Base-by-base conservation (phyloP, 37 sponge, comb jelly and placozoan species). In the Chondrosia reniformis region DNA sequence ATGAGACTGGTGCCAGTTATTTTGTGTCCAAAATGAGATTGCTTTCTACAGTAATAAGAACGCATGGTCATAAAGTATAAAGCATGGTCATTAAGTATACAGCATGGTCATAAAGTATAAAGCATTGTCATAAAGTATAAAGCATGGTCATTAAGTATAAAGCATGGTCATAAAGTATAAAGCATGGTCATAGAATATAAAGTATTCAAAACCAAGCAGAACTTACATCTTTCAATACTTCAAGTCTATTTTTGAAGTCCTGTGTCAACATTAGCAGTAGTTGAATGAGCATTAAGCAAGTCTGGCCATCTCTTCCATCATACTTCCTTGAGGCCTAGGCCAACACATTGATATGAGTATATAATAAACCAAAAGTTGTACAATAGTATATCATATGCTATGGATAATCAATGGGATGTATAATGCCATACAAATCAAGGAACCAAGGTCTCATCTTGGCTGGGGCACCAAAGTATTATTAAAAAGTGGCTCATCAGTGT, bases 161-260 rank as follows among this genome's bases (percentile, higher is more conserved):
- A 19, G 17, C 54, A 12, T 49, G 17, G 54, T 49, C n/a, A 69
- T 21, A 39, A 44, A 69, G 34, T 34, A 3, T 9, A n/a, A 5
- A 36, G 3, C 34, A 32, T 19, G 38, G 67, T 30, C 7, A 12
- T 21, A 66, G 38, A 31, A 19, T 19, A 66, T 66, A 32, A 66
- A 7, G 38, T 66, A 34, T 37, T 49, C 12, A 49, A 49, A 17
- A 49, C 12, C 15, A 17, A 17, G 54, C 17, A 49, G 15, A 49
- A 58, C 88, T 28, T 42, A 91, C 92, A 58, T 80, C 75, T 4
- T 82, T 81, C 8, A 90, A 49, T 9, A 27, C 41, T 13, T 76
- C 76, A 25, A 89, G 80, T 75, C 94, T 72, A 44, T 76, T 73
- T 19, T 32, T 28, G 65, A 94, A 74, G 31, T 94, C 79, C 0